These are phyloP conservation scores for Cephus sareptanus DNA, from an alignment of 2,888 invertebrate genomes.

Conservation along the genomic window DNA sequence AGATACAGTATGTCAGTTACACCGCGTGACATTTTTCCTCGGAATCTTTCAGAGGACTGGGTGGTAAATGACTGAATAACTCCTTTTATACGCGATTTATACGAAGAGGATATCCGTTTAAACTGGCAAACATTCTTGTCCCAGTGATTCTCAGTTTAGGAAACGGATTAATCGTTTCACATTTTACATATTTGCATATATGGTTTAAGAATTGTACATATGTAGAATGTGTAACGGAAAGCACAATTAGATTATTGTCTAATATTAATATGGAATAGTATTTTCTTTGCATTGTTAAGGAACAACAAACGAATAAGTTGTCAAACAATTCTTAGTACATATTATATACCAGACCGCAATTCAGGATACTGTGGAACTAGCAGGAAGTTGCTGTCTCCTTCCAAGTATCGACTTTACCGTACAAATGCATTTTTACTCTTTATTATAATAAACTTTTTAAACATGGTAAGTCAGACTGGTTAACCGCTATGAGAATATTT, in stretches of 20 bases:
- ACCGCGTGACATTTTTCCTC: slow-evolving; percentile 9
- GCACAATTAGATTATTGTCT: not conserved
- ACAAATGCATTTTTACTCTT: not conserved
- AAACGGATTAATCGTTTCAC: not conserved
- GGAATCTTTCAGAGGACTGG: not conserved
- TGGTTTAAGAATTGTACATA: not conserved
- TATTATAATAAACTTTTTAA: not conserved
- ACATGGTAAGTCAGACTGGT: not conserved
- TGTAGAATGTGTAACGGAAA: not conserved
- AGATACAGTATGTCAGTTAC: slow-evolving; percentile 20
- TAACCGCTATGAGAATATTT: not conserved
- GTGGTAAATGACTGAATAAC: not conserved
- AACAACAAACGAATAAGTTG: not conserved
- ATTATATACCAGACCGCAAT: not conserved
- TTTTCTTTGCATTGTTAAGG: not conserved
- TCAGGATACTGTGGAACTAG: not conserved
- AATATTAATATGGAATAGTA: not conserved
- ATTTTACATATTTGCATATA: not conserved
- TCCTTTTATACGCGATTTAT: not conserved
- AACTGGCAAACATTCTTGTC: not conserved
- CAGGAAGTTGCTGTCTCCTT: not conserved
- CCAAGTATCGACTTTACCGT: not conserved
- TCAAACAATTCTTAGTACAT: not conserved
- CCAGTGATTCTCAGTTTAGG: not conserved
- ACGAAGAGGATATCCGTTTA: not conserved